These are phyloP conservation scores for Ailuropoda melanoleuca DNA, from an alignment of 2,113 vertebrate genomes.

Conservation along the genomic window DNA sequence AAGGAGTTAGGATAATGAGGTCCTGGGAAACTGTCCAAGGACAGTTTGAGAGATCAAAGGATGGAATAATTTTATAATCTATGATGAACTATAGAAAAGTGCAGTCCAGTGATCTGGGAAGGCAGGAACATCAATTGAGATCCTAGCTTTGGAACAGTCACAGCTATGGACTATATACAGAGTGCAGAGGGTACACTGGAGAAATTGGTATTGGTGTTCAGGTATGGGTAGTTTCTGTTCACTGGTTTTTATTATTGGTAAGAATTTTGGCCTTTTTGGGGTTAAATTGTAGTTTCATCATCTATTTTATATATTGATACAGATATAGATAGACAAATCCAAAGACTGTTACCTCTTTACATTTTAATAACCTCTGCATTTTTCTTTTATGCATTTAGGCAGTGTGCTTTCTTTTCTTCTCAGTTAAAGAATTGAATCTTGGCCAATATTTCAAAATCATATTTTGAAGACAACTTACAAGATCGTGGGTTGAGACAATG, in stretches of 20 bases:
- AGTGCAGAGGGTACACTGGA: background rate
- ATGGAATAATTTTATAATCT: background rate
- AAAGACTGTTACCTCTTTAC: conserved; percentile 84
- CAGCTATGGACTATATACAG: background rate
- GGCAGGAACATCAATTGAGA: background rate
- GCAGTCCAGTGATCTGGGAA: background rate
- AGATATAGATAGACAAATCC: conserved; percentile 66
- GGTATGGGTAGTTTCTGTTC: background rate
- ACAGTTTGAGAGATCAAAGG: background rate
- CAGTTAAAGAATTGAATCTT: conserved; percentile 60
- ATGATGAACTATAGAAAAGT: background rate
- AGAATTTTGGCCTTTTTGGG: background rate
- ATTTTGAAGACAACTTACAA: conserved; percentile 36
- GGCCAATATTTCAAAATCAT: conserved; percentile 61
- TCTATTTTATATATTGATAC: background rate
- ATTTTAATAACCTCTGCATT: conserved; percentile 85
- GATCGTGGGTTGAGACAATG: conserved; percentile 52
- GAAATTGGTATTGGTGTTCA: background rate
- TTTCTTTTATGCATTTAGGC: conserved; percentile 79
- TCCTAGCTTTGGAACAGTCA: background rate
- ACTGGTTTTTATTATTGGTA: background rate
- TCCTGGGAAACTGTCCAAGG: background rate
- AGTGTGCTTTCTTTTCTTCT: conserved; percentile 78
- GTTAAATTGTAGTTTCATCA: background rate
- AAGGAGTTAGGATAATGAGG: background rate